Percentiles rank a stretch among this genome's conserved stretches.
Evolutionary conservation across 2,113 vertebrate genomes (phyloP).

Genomic region (Scatophagus argus): DNA sequence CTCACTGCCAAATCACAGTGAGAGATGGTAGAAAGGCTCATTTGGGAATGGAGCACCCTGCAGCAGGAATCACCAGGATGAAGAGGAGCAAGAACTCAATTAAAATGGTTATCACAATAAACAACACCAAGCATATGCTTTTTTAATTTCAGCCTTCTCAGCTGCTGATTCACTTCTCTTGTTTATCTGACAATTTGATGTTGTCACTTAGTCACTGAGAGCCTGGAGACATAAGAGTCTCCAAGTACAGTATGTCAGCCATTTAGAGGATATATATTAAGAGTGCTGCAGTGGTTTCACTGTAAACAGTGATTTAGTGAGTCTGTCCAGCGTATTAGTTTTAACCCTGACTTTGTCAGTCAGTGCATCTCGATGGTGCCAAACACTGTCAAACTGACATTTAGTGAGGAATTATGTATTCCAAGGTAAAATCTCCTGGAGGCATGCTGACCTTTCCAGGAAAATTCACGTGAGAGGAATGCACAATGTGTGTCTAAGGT

Average conservation of each 20-base stretch:
- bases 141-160: slow-evolving; percentile 27
- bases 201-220: neutral
- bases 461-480: slow-evolving; percentile 34
- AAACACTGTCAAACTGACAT: slow-evolving; percentile 31
- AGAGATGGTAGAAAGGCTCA: slow-evolving; percentile 60
- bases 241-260: neutral
- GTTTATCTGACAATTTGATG: slow-evolving; percentile 34
- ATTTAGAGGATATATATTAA: neutral
- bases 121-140: slow-evolving; percentile 54
- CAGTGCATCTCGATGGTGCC: neutral
- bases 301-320: neutral
- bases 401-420: slow-evolving; percentile 42
- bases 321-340: neutral
- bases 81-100: slow-evolving; percentile 59
- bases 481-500: neutral
- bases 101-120: slow-evolving; percentile 63
- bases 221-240: neutral
- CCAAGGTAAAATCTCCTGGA: slow-evolving; percentile 22
- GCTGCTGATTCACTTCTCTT: slow-evolving; percentile 42
- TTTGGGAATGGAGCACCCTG: slow-evolving; percentile 56
- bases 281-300: neutral
- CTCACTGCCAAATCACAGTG: slow-evolving; percentile 65
- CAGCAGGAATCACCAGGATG: slow-evolving; percentile 59
- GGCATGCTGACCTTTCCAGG: slow-evolving; percentile 50
- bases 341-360: neutral